A percentile compares a stretch with the other conserved stretches of the same genome.
Conservation (phyloP, 2,797 vertebrate species). For the Microctenopoma lineatum region DNA sequence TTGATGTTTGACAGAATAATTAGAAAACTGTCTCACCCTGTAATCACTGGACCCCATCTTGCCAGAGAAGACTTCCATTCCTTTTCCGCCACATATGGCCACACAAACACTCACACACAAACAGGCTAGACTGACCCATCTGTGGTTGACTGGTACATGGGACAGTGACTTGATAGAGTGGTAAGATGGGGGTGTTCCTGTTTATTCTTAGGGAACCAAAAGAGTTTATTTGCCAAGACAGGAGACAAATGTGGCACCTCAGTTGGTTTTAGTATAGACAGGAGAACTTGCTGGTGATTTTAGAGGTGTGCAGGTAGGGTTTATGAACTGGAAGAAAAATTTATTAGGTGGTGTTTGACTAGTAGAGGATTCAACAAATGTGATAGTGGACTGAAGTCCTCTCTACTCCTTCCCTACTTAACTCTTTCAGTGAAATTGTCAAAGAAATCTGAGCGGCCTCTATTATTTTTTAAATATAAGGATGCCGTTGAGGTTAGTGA, state of each 20-base stretch:
- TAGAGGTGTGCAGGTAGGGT: conserved; percentile 46
- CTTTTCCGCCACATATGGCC: conserved; percentile 51
- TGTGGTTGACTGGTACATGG: conserved; percentile 62
- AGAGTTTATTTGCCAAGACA: conserved; percentile 70
- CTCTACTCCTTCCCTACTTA: background rate
- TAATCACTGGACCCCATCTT: conserved; percentile 91
- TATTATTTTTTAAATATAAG: background rate
- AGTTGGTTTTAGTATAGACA: conserved; percentile 49
- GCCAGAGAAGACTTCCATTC: conserved; percentile 82
- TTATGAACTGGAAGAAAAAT: conserved; percentile 66
- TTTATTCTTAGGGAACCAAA: conserved; percentile 85
- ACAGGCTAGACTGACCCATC: conserved; percentile 44
- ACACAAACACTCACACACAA: conserved; percentile 43
- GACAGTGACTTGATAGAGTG: conserved; percentile 71
- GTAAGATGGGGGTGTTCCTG: conserved; percentile 79
- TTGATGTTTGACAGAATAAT: conserved; percentile 99
- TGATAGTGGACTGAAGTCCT: conserved; percentile 49
- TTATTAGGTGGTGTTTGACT: conserved; percentile 70
- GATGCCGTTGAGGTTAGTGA: too few species aligned
- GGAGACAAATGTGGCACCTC: conserved; percentile 42
- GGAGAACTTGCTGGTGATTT: conserved; percentile 47
- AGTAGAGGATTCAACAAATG: conserved; percentile 50
- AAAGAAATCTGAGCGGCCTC: background rate
- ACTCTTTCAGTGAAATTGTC: conserved; percentile 19
- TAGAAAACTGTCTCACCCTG: conserved; percentile 97